Evolutionary conservation across 2,113 vertebrate genomes (phyloP).

Genomic region (Halcyon malimbica): DNA sequence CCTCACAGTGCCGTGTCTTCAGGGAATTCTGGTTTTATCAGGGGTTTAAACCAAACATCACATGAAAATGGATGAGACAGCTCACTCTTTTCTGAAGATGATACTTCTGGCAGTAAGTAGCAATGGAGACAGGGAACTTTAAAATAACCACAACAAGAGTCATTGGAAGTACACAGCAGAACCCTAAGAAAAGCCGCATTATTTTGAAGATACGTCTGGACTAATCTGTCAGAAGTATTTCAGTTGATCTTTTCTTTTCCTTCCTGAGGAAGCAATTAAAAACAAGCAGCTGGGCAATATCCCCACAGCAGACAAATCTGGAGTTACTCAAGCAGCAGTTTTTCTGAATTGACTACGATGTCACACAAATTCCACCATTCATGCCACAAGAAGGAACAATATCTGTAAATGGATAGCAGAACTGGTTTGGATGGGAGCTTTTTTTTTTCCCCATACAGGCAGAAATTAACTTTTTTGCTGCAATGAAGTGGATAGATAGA

Average conservation of each 20-base stretch:
- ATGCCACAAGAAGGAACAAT: neutral
- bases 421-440: neutral
- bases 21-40: neutral
- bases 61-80: neutral
- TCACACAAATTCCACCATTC: neutral
- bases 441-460: neutral
- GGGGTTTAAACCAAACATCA: neutral
- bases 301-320: neutral
- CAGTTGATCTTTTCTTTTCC: neutral
- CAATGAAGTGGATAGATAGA: neutral
- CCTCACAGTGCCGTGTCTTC: neutral
- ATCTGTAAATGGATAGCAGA: neutral
- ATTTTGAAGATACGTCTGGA: neutral
- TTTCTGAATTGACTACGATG: neutral
- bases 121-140: neutral
- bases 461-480: neutral
- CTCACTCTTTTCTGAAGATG: neutral
- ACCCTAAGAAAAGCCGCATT: neutral
- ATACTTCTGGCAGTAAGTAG: neutral
- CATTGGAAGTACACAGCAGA: neutral
- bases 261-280: slow-evolving; percentile 35
- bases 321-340: slow-evolving; percentile 9
- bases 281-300: slow-evolving; percentile 38
- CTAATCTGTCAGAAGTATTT: neutral
- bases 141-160: neutral